Conservation (phyloP, 92 coral and sea anemone species). For the Porites cylindrica region DNA sequence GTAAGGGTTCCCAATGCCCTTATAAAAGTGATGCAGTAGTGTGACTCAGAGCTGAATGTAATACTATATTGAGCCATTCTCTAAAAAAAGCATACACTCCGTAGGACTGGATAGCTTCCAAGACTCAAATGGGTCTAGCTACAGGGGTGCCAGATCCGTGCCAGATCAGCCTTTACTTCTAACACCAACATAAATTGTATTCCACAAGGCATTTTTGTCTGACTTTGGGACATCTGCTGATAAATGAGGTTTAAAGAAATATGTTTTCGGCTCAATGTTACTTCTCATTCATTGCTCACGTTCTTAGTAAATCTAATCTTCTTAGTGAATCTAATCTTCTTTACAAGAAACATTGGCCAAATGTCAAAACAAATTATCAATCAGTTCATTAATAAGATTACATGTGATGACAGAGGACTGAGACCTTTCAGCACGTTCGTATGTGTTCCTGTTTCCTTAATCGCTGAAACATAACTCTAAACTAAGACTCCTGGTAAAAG, state of each 20-base stretch:
- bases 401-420: conserved; percentile 15
- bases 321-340: background rate
- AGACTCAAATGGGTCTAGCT: background rate
- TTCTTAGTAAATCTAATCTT: background rate
- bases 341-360: background rate
- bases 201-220: background rate
- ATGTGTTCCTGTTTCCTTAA: background rate
- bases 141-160: background rate
- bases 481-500: too few relatives aligned
- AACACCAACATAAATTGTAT: background rate
- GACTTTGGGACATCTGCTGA: too few relatives aligned
- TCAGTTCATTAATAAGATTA: conserved; percentile 17
- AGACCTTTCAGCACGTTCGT: conserved; percentile 14
- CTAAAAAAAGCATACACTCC: background rate
- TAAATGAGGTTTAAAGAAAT: too few relatives aligned
- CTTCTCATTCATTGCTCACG: background rate
- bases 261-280: background rate
- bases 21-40: too few relatives aligned
- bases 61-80: background rate
- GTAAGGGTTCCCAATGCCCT: too few relatives aligned
- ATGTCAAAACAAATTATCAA: background rate
- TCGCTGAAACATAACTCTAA: background rate
- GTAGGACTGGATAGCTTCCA: conserved; percentile 12
- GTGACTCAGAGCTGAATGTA: background rate
- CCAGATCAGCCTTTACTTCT: background rate